A percentile compares a stretch with the other conserved stretches of the same genome.
These are phyloP conservation scores for Diorhabda carinulata DNA, from an alignment of 1,140 invertebrate genomes.

Conservation along the genomic window DNA sequence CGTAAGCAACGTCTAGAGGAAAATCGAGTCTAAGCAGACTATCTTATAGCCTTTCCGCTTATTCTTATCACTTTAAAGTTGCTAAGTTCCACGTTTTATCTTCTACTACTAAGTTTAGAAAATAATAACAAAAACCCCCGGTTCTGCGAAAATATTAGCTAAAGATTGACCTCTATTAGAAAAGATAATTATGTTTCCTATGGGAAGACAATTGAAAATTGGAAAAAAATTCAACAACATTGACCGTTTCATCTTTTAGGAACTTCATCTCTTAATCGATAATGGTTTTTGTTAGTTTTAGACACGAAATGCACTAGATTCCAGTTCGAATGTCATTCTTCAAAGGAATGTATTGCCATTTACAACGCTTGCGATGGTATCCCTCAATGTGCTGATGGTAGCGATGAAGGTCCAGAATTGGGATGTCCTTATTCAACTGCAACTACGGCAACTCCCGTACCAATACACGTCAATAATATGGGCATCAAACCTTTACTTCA, in stretches of 20 bases:
- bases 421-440: conserved; percentile 57
- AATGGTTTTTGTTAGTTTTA: conserved; percentile 21
- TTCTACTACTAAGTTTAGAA: too few relatives aligned
- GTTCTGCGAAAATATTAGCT: too few relatives aligned
- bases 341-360: conserved; percentile 88
- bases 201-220: background rate
- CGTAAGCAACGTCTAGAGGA: too few relatives aligned
- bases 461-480: conserved; percentile 10
- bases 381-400: conserved; percentile 87
- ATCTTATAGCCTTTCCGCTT: too few relatives aligned
- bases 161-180: too few relatives aligned
- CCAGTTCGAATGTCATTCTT: conserved; percentile 82
- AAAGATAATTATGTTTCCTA: too few relatives aligned
- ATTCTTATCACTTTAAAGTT: too few relatives aligned
- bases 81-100: too few relatives aligned
- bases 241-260: too few relatives aligned
- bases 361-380: conserved; percentile 96
- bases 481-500: conserved; percentile 2
- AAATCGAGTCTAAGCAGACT: too few relatives aligned
- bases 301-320: conserved; percentile 64
- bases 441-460: conserved; percentile 16
- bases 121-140: too few relatives aligned
- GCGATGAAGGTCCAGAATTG: conserved; percentile 81
- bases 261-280: too few relatives aligned
- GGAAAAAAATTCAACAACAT: background rate